phyloP scores from a whole-genome alignment of 2,113 vertebrate species.

The Callipepla californica region DNA sequence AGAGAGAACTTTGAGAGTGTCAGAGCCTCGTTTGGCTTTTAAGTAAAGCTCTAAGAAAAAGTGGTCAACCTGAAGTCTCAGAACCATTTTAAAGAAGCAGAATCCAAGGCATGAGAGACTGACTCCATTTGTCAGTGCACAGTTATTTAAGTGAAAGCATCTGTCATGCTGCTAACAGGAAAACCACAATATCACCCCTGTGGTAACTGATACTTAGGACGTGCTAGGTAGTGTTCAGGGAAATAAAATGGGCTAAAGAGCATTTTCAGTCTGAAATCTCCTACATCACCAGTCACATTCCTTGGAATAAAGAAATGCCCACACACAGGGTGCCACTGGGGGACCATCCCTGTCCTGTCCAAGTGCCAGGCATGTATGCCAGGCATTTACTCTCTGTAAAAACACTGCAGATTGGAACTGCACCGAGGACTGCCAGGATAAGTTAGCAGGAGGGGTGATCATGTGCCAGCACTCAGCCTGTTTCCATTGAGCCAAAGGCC shows the following conservation, averaged over 20 bases:
- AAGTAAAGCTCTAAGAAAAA: neutral
- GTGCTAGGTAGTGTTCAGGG: neutral
- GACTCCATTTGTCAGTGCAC: neutral
- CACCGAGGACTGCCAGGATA: neutral
- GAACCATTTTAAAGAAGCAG: neutral
- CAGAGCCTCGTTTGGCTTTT: neutral
- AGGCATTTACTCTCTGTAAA: neutral
- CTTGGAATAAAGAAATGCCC: neutral
- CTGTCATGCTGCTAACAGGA: neutral
- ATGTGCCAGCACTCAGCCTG: neutral
- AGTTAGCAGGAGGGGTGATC: neutral
- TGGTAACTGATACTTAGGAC: neutral
- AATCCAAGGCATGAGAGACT: neutral
- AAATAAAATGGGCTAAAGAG: neutral
- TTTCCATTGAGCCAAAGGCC: neutral
- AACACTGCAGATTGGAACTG: neutral
- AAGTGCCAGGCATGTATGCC: neutral
- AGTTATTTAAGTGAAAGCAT: neutral
- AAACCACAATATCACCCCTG: neutral
- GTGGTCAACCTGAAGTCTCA: neutral
- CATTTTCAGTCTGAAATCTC: neutral
- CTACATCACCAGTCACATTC: neutral
- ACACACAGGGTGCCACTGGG: neutral
- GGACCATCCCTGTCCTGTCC: fast-evolving
- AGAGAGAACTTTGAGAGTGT: neutral